Evolutionary conservation across 2,888 invertebrate species (phyloP).

Genomic region (Alloplasta piceator): DNA sequence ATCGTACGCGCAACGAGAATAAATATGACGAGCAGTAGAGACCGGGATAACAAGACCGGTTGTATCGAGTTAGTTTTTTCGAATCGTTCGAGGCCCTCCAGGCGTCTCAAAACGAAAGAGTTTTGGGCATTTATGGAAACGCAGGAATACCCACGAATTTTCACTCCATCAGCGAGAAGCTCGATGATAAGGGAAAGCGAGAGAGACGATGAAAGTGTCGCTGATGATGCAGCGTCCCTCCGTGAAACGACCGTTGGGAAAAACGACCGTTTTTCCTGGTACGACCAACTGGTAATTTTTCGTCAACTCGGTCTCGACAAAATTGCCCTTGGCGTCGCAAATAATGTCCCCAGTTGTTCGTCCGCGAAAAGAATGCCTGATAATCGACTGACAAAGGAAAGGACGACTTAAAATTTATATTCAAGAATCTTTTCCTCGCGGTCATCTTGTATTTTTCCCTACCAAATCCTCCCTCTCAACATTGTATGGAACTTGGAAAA

Average conservation of each 20-base stretch:
- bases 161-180: constrained; percentile 16
- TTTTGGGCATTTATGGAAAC: constrained; percentile 64
- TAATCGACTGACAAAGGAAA: neutral
- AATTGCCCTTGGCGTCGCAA: constrained; percentile 65
- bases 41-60: no score
- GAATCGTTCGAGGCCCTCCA: constrained; percentile 48
- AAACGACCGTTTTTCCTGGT: constrained; percentile 63
- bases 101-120: constrained; percentile 60
- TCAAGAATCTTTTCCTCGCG: neutral
- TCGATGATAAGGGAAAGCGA: neutral
- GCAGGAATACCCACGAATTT: constrained; percentile 45
- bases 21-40: no score
- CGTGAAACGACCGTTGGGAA: neutral
- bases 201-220: neutral
- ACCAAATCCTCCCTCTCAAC: neutral
- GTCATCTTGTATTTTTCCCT: neutral
- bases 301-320: constrained; percentile 71
- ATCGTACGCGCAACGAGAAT: no score
- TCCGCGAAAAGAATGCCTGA: no score
- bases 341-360: constrained; percentile 1
- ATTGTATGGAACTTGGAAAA: neutral
- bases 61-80: constrained; percentile 60
- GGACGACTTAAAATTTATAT: neutral
- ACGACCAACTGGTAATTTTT: constrained; percentile 67
- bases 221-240: neutral